Evolutionary conservation across 2,888 invertebrate species (phyloP), one percentile per base, ranked within the genome.

Genomic region (Clitarchus hookeri): DNA sequence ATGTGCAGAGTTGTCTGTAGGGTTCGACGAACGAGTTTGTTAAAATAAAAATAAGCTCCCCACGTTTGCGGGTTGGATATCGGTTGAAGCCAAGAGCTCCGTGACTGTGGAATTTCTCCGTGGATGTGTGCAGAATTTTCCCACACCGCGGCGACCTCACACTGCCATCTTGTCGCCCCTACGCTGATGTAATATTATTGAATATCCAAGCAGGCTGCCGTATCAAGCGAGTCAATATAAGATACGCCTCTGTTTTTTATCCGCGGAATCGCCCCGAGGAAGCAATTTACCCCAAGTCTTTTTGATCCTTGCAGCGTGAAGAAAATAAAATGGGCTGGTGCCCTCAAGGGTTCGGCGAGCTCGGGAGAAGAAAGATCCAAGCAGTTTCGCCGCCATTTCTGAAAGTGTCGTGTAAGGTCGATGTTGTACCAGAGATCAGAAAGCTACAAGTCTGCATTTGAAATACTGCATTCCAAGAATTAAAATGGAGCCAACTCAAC

Each of bases 241-340:
- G 12, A 65, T 65, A 23, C 65, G 65, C 65, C 65, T 65, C 23
- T 65, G 65, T 84, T 84, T 48, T 44, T 84, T 27, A 44, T 44
- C 84, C 44, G 16, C 9, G 23, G 44, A 84, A 44, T 44, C n/a
- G 84, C 48, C 84, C 48, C 53, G 11, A 44, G 53, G 84, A 84
- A 84, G 53, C 84, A 84, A 84, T 84, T 84, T 84, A 48, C 44
- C 25, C 83, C 12, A 83, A 19, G 19, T 13, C 25, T 26, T 84
- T 84, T 84, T 84, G 84, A 84, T 84, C 84, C 26, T 44, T 48
- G 25, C 26, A 44, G 84, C 84, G 84, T 84, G 84, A 84, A 84
- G 84, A 84, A 82, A 82, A 44, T 44, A 44, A 25, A 44, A 44
- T 27, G 44, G 84, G 84, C 6, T 65, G 65, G 19, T 16, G 23